phyloP scores from a whole-genome alignment of 2,113 vertebrate genomes.

The Leucosticte australis region DNA sequence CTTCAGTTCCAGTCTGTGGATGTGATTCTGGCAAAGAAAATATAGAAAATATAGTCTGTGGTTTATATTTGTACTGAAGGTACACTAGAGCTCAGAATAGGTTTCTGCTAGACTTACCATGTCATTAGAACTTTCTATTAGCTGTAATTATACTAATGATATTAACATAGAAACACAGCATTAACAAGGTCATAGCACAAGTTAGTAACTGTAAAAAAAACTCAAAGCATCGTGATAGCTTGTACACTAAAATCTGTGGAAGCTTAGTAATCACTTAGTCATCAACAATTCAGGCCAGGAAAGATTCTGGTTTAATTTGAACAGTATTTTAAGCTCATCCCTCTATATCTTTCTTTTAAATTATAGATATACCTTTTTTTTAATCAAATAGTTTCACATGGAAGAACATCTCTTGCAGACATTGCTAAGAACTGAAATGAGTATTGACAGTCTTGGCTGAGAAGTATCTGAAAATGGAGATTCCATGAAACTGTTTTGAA shows the following conservation, averaged over 20 bases:
- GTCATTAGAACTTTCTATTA: background rate
- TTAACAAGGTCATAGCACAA: background rate
- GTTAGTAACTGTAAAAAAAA: background rate
- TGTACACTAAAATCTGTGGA: background rate
- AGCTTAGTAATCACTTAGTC: background rate
- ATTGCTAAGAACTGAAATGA: background rate
- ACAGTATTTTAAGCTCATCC: background rate
- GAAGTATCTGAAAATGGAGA: background rate
- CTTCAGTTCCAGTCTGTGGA: background rate
- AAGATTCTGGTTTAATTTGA: background rate
- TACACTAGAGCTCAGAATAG: background rate
- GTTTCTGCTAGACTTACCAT: background rate
- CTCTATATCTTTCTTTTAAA: background rate
- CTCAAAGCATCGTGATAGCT: background rate
- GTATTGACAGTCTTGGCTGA: background rate
- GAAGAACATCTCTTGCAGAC: background rate
- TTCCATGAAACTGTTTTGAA: background rate
- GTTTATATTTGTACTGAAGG: constrained; percentile 1
- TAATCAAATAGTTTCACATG: background rate
- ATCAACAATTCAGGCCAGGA: background rate
- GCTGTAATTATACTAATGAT: background rate
- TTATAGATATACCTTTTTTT: background rate
- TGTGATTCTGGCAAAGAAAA: background rate
- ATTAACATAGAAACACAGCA: background rate
- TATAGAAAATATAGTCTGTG: background rate